phyloP scores from a whole-genome alignment of 2,113 vertebrate genomes.

The Dipodomys merriami region DNA sequence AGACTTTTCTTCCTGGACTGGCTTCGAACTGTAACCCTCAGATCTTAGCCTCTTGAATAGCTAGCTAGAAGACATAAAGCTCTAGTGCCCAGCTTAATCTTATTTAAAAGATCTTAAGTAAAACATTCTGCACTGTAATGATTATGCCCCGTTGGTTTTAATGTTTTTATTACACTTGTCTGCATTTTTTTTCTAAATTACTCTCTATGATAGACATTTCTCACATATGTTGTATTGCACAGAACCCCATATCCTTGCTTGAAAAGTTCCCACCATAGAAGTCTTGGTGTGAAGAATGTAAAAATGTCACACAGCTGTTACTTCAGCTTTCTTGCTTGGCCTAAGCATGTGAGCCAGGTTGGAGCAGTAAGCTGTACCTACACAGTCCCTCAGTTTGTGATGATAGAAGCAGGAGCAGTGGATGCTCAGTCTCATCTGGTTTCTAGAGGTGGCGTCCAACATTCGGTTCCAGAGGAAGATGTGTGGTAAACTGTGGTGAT shows the following conservation, averaged over 20 bases:
- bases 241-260: neutral
- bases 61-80: no score
- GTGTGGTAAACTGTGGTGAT: neutral
- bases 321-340: neutral
- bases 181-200: neutral
- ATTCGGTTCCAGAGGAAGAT: neutral
- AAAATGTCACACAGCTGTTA: neutral
- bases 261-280: neutral
- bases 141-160: neutral
- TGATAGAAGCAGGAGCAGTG: neutral
- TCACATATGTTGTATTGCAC: neutral
- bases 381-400: neutral
- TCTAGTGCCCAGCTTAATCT: neutral
- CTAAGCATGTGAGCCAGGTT: neutral
- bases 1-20: no score
- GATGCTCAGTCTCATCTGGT: neutral
- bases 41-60: no score
- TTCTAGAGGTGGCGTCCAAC: neutral
- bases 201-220: neutral
- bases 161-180: neutral
- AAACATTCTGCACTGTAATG: slow-evolving; percentile 24
- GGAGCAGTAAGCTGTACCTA: neutral
- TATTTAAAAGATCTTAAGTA: slow-evolving; percentile 32
- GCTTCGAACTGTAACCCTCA: no score
- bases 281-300: neutral